Percentiles rank a stretch among this genome's conserved stretches.
Evolutionary conservation across 2,888 invertebrate genomes (phyloP).

Genomic region (Scotopteryx bipunctaria): DNA sequence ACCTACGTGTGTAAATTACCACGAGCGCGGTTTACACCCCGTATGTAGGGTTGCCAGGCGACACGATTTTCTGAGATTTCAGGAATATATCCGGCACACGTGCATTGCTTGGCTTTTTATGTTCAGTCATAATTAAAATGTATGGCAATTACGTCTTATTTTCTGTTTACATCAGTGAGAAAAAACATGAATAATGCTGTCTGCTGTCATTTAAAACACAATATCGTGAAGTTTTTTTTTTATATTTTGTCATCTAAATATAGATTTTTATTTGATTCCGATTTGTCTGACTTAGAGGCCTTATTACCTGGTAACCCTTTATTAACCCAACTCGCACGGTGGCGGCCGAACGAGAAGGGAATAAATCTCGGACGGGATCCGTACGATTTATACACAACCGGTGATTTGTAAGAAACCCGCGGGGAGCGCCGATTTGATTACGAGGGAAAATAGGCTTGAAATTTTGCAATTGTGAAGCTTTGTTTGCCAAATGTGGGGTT

Average conservation of each 20-base stretch:
- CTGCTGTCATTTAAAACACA: too few relatives aligned
- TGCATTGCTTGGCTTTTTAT: too few relatives aligned
- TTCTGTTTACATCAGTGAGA: too few relatives aligned
- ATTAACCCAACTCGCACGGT: slow-evolving; percentile 31
- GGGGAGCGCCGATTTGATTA: slow-evolving; percentile 64
- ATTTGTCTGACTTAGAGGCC: slow-evolving; percentile 33
- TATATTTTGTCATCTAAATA: neutral
- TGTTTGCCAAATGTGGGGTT: slow-evolving; percentile 29
- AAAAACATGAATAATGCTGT: too few relatives aligned
- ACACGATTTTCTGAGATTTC: slow-evolving; percentile 14
- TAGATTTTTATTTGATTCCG: neutral
- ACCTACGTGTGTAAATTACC: slow-evolving; percentile 70
- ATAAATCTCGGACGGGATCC: slow-evolving; percentile 68
- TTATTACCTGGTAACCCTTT: slow-evolving; percentile 19
- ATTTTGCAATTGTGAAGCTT: slow-evolving; percentile 55
- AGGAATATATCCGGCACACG: neutral
- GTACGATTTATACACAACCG: slow-evolving; percentile 73
- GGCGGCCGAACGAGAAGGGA: slow-evolving; percentile 45
- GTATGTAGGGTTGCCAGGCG: slow-evolving; percentile 28
- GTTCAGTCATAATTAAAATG: too few relatives aligned
- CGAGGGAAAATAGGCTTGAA: slow-evolving; percentile 56
- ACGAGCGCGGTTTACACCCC: slow-evolving; percentile 62
- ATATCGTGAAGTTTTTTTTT: too few relatives aligned
- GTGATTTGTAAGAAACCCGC: slow-evolving; percentile 72
- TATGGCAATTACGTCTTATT: too few relatives aligned